Conservation (phyloP, 1,140 invertebrate species). For the Temnothorax curvispinosus region DNA sequence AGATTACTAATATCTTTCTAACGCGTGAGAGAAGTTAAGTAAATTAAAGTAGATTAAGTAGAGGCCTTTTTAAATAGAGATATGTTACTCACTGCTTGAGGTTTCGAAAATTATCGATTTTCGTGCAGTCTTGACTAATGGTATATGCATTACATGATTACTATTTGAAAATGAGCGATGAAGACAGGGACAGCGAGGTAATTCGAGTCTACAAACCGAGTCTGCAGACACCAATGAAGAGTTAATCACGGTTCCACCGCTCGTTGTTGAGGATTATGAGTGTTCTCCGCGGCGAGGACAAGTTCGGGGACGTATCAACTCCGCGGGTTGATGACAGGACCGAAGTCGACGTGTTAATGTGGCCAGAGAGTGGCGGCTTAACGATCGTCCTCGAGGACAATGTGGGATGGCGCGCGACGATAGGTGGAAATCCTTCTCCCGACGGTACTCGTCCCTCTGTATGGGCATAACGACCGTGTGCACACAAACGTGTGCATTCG, state of each 20-base stretch:
- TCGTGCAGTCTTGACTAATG: not conserved
- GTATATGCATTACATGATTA: not conserved
- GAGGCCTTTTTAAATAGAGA: not conserved
- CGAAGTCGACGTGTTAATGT: slow-evolving; percentile 67
- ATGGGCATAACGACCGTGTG: not conserved
- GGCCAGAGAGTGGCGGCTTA: slow-evolving; percentile 63
- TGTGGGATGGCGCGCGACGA: not conserved
- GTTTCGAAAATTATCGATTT: not conserved
- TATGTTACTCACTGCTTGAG: not conserved
- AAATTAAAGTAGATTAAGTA: not conserved
- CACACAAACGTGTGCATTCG: not conserved
- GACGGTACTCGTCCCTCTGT: not conserved
- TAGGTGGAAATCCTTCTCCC: slow-evolving; percentile 41
- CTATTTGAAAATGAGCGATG: slow-evolving; percentile 12
- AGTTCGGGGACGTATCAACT: slow-evolving; percentile 57
- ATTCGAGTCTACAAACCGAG: slow-evolving; percentile 19
- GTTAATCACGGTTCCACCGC: slow-evolving; percentile 50
- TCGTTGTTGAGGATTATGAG: slow-evolving; percentile 63
- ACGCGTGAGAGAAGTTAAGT: not conserved
- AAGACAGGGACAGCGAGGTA: not conserved
- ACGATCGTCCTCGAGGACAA: slow-evolving; percentile 61
- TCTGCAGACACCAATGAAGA: slow-evolving; percentile 47
- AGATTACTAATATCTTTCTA: slow-evolving; percentile 32
- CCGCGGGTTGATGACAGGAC: slow-evolving; percentile 41
- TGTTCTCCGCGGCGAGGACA: slow-evolving; percentile 44